Evolutionary conservation across 2,888 invertebrate species (phyloP).

Genomic region (Mythimna impura): DNA sequence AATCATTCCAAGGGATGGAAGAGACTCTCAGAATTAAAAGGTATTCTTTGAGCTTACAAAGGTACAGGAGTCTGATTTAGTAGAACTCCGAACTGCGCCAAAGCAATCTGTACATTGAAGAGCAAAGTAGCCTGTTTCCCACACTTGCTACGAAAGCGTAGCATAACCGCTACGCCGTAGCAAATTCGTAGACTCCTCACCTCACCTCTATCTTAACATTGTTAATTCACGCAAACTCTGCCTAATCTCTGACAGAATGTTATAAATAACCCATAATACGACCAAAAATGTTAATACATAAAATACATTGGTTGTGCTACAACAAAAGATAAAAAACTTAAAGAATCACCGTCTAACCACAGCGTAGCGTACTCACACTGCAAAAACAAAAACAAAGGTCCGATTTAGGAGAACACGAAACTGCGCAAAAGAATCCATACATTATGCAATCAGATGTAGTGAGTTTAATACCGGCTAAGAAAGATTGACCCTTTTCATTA

Average conservation of each 20-base stretch:
- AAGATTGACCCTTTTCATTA: neutral
- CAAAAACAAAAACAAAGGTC: slow-evolving; percentile 13
- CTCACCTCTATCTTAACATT: neutral
- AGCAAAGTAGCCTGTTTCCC: slow-evolving; percentile 77
- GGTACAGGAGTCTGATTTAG: slow-evolving; percentile 31
- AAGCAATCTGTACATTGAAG: slow-evolving; percentile 79
- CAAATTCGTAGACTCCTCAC: neutral
- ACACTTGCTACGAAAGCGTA: slow-evolving; percentile 24
- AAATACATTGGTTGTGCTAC: neutral
- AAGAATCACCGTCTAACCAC: slow-evolving; percentile 32
- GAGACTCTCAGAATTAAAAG: no score
- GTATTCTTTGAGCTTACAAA: no score
- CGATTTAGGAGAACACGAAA: slow-evolving; percentile 35
- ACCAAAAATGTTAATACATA: neutral
- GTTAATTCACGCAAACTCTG: neutral
- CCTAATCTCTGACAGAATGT: neutral
- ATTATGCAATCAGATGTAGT: no score
- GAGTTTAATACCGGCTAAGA: neutral
- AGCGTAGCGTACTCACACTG: slow-evolving; percentile 36
- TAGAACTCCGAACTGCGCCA: slow-evolving; percentile 56
- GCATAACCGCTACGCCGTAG: slow-evolving; percentile 21
- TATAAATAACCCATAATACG: neutral
- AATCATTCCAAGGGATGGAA: no score
- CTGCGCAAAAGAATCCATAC: slow-evolving; percentile 68
- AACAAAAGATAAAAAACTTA: slow-evolving; percentile 3